A percentile compares a stretch with the other conserved stretches of the same genome.
Conservation (phyloP, 2,888 invertebrate species). For the Cistogaster globosa region DNA sequence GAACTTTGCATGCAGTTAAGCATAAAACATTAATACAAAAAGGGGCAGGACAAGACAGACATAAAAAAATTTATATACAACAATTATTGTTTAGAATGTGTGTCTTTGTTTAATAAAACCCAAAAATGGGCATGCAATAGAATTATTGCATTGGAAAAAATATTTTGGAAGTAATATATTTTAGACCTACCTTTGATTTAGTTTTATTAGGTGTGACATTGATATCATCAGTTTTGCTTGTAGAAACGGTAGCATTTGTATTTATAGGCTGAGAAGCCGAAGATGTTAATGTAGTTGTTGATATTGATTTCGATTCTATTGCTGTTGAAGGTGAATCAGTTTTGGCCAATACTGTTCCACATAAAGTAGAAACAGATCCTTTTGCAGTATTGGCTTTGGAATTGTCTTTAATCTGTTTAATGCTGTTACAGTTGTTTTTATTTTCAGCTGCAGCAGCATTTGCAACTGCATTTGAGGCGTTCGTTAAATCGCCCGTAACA, state of each 20-base stretch:
- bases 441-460: constrained; percentile 64
- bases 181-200: constrained; percentile 71
- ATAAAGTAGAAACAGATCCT: constrained; percentile 22
- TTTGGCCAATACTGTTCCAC: constrained; percentile 55
- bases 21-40: constrained; percentile 55
- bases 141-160: constrained; percentile 5
- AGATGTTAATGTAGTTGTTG: constrained; percentile 38
- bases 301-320: constrained; percentile 40
- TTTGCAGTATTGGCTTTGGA: constrained; percentile 24
- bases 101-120: constrained; percentile 21
- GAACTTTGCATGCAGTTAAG: constrained; percentile 56
- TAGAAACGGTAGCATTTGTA: constrained; percentile 47
- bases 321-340: constrained; percentile 38
- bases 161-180: constrained; percentile 36
- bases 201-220: constrained; percentile 58
- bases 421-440: constrained; percentile 31
- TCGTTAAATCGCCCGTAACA: constrained; percentile 62
- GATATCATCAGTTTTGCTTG: constrained; percentile 54
- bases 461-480: constrained; percentile 64
- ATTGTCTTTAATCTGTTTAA: constrained; percentile 52
- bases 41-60: constrained; percentile 44
- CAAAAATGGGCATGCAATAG: constrained; percentile 27
- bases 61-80: constrained; percentile 19
- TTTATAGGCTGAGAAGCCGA: constrained; percentile 41
- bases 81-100: neutral